Percentiles rank a stretch among this genome's conserved stretches.
These are phyloP conservation scores for Periophthalmus modestus DNA, from an alignment of 2,113 vertebrate species.

Conservation along the genomic window DNA sequence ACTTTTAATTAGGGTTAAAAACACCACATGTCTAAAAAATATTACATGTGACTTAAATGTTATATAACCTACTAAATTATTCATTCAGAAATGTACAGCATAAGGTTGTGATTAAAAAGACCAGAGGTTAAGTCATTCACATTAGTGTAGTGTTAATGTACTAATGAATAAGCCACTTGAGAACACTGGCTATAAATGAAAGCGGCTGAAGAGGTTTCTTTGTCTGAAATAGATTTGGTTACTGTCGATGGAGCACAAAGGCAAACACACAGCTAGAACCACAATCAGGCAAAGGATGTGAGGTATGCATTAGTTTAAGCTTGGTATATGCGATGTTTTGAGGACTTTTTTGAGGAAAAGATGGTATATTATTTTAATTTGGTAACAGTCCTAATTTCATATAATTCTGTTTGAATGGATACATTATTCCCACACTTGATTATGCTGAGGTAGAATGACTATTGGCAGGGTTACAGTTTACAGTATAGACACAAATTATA, in stretches of 20 bases:
- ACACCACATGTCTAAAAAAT: background rate
- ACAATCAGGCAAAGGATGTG: conserved; percentile 26
- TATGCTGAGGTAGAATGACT: background rate
- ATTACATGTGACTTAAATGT: background rate
- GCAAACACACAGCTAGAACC: conserved; percentile 34
- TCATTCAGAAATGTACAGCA: background rate
- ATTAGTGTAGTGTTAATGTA: conserved; percentile 36
- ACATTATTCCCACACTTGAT: background rate
- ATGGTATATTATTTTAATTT: too few relatives aligned
- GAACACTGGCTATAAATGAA: conserved; percentile 48
- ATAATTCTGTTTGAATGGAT: background rate
- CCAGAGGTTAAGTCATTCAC: conserved; percentile 6
- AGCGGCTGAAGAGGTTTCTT: conserved; percentile 58
- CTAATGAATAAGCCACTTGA: conserved; percentile 50
- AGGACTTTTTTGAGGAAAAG: too few relatives aligned
- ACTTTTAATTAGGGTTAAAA: background rate
- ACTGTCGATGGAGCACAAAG: conserved; percentile 37
- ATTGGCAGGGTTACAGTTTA: background rate
- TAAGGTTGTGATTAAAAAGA: background rate
- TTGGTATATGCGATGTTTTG: too few relatives aligned
- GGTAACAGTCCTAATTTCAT: too few relatives aligned
- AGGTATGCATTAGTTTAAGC: conserved; percentile 4
- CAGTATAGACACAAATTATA: background rate
- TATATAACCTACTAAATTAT: conserved; percentile 2
- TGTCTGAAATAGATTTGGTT: conserved; percentile 50